A percentile compares a stretch with the other conserved stretches of the same genome.
phyloP scores from a whole-genome alignment of 2,113 vertebrate species.

The Erythrocercus mccallii region DNA sequence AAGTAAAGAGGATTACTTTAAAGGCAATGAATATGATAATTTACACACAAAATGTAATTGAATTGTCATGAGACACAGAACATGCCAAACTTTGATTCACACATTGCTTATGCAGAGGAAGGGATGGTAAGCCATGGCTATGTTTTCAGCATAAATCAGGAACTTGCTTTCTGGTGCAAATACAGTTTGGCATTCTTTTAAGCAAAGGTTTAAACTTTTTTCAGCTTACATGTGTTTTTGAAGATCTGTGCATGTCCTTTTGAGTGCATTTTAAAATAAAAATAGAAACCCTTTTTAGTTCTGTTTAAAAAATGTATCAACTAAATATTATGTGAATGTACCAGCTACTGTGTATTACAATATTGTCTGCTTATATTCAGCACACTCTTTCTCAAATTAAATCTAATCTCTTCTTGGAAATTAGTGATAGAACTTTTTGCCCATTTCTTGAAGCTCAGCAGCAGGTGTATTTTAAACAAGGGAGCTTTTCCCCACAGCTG shows the following conservation, averaged over 20 bases:
- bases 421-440: background rate
- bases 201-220: background rate
- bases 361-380: background rate
- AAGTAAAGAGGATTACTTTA: constrained; percentile 42
- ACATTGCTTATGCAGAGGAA: background rate
- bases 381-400: background rate
- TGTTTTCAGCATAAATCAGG: background rate
- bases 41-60: background rate
- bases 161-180: background rate
- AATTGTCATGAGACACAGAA: constrained; percentile 20
- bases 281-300: background rate
- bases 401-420: background rate
- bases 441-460: background rate
- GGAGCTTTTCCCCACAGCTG: background rate
- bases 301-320: background rate
- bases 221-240: background rate
- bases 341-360: fast-evolving
- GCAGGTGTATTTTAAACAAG: background rate
- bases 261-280: background rate
- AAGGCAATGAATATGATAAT: constrained; percentile 33
- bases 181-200: background rate
- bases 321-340: background rate
- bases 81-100: background rate
- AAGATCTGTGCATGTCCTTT: background rate
- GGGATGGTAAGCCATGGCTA: background rate